A percentile compares a stretch with the other conserved stretches of the same genome.
Conservation (phyloP, 92 coral and sea anemone species). For the Porites cylindrica region DNA sequence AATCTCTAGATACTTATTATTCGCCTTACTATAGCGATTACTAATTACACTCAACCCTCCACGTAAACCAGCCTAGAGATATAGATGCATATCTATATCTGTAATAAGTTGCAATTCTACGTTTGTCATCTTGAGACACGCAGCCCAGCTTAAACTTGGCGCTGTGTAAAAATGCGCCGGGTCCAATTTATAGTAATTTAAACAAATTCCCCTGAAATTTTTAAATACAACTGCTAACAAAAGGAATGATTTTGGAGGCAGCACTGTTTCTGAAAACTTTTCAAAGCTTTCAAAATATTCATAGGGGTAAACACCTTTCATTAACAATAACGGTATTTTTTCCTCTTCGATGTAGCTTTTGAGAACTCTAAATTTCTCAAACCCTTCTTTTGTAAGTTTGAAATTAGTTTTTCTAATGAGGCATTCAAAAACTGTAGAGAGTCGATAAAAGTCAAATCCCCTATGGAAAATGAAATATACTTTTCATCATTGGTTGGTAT, state of each 20-base stretch:
- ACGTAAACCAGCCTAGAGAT: conserved; percentile 35
- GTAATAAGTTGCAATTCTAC: conserved; percentile 38
- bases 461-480: too few species aligned
- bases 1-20: too few species aligned
- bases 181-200: conserved; percentile 46
- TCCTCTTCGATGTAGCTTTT: too few species aligned
- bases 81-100: conserved; percentile 44
- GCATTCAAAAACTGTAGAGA: background rate
- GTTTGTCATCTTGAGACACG: conserved; percentile 49
- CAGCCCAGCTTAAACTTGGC: conserved; percentile 59
- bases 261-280: background rate
- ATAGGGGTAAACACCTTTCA: too few species aligned
- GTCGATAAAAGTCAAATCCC: background rate
- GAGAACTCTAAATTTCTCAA: too few species aligned
- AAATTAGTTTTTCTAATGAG: background rate
- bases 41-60: conserved; percentile 44
- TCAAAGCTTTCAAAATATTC: too few species aligned
- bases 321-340: too few species aligned
- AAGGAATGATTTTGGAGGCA: background rate
- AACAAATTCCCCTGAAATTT: conserved; percentile 47
- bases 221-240: conserved; percentile 50
- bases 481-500: too few species aligned
- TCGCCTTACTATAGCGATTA: conserved; percentile 13
- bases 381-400: too few species aligned
- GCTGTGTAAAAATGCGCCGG: conserved; percentile 53